Evolutionary conservation across 2,888 invertebrate species (phyloP).

Genomic region (Synanthedon vespiformis): DNA sequence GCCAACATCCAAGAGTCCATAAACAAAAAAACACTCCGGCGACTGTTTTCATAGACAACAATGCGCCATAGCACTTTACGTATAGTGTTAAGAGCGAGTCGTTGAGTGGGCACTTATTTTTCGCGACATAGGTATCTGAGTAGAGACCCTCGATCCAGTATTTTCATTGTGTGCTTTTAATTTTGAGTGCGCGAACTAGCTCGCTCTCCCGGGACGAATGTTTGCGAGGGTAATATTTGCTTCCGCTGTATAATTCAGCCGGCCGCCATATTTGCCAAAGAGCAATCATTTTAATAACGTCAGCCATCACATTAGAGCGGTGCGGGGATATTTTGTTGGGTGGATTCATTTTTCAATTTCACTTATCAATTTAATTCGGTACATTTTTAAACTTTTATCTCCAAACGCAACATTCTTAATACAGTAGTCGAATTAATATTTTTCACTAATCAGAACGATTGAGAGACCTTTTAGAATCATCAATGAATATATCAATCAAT

Average conservation of each 20-base stretch:
- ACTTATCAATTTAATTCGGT: conserved; percentile 19
- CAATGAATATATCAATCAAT: too few relatives aligned
- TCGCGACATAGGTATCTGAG: conserved; percentile 65
- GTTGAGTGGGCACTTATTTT: conserved; percentile 61
- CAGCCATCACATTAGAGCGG: conserved; percentile 65
- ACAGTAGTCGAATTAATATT: too few relatives aligned
- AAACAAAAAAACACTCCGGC: conserved; percentile 68
- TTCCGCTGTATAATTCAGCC: conserved; percentile 73
- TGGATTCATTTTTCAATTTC: conserved; percentile 60
- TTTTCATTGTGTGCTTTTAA: conserved; percentile 75
- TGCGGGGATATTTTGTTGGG: conserved; percentile 47
- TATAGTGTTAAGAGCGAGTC: conserved; percentile 61
- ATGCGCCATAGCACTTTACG: conserved; percentile 40
- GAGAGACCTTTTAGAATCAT: too few relatives aligned
- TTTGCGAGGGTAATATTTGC: conserved; percentile 74
- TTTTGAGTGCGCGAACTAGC: conserved; percentile 75
- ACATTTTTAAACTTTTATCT: too few relatives aligned
- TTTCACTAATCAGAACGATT: too few relatives aligned
- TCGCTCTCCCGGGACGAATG: conserved; percentile 69
- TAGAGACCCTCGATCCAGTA: conserved; percentile 60
- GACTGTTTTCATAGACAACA: conserved; percentile 68
- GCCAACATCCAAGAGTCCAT: conserved; percentile 65
- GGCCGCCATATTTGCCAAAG: conserved; percentile 74
- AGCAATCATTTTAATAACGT: conserved; percentile 75
- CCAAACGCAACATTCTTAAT: too few relatives aligned